Percentiles rank a stretch among this genome's conserved stretches.
phyloP scores from a whole-genome alignment of 2,888 invertebrate species.

The Papilio gigon region DNA sequence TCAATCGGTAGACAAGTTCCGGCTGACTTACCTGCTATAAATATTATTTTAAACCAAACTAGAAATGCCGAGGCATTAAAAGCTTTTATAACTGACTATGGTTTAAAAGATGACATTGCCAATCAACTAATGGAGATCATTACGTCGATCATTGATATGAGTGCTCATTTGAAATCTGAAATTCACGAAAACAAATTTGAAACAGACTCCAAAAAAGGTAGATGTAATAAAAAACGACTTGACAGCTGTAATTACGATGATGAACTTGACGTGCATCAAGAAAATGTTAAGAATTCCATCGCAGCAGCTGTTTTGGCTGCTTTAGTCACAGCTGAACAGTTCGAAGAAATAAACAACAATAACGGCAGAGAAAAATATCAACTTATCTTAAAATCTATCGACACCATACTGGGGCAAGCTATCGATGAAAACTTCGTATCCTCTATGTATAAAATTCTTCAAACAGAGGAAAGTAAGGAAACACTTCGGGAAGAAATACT shows the following conservation, averaged over 20 bases:
- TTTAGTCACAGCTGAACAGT: conserved; percentile 78
- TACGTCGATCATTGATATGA: conserved; percentile 79
- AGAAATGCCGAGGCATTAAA: conserved; percentile 76
- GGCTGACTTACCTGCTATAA: conserved; percentile 84
- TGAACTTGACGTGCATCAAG: conserved; percentile 68
- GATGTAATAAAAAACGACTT: conserved; percentile 61
- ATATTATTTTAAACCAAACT: conserved; percentile 79
- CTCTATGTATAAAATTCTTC: conserved; percentile 77
- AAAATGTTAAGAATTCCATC: conserved; percentile 80
- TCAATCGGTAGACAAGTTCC: conserved; percentile 85
- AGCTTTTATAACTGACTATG: conserved; percentile 77
- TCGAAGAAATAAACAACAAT: conserved; percentile 77
- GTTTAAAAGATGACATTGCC: conserved; percentile 78
- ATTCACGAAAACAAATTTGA: conserved; percentile 59
- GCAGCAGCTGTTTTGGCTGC: conserved; percentile 80
- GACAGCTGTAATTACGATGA: conserved; percentile 53
- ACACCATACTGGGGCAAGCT: conserved; percentile 76
- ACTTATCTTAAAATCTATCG: conserved; percentile 77
- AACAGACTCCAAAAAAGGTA: conserved; percentile 61
- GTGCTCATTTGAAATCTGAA: conserved; percentile 74
- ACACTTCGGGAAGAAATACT: conserved; percentile 76
- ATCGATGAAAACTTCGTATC: conserved; percentile 76
- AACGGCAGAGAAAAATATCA: conserved; percentile 79
- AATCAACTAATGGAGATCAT: conserved; percentile 79
- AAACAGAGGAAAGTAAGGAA: conserved; percentile 78